Base-by-base conservation (phyloP, 1,140 invertebrate genomes). In the Doryteuthis pealeii region DNA sequence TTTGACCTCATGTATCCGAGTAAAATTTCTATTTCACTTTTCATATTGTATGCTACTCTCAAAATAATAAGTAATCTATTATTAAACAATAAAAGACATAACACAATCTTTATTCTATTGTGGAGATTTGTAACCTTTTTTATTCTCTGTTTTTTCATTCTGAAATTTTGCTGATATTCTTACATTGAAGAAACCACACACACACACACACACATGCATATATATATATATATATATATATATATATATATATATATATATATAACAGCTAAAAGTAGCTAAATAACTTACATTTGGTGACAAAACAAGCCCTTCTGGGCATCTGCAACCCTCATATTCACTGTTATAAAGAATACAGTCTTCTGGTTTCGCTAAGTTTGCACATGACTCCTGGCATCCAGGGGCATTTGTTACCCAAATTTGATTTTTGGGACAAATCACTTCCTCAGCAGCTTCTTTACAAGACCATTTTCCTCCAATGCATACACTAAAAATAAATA, bases 351-450 rank as follows among this genome's bases (percentile, higher is more conserved):
- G 18, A 32, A 33, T 22, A 68, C 66, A 68, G 26, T 31, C 22
- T 32, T 31, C 32, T 30, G 66, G 30, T 4, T 68, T 31, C 5
- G 66, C 18, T 32, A 68, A 68, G 30, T 22, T 68, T 8, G 32
- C 32, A 68, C 66, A 68, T 68, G 66, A 26, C 18, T 33, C 32
- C 30, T 68, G 66, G 6, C 66, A 68, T 30, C 30, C 18, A 8
- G 66, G 12, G 12, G 66, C 28, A 32, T 68, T 33, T 22, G 31
- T 4, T 15, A 32, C 5, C 66, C 66, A 68, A 31, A 68, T 31
- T 33, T 68, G 66, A 22, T 68, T 68, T 68, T 68, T 68, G 22
- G 66, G 66, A 31, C 66, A 68, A 68, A 68, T 68, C 0, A 33
- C 22, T 68, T 32, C 66, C 30, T 68, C 66, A 26, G 22, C 31